A percentile compares a stretch with the other conserved stretches of the same genome.
phyloP scores from a whole-genome alignment of 2,797 vertebrate species.

The Nyctalus aviator region DNA sequence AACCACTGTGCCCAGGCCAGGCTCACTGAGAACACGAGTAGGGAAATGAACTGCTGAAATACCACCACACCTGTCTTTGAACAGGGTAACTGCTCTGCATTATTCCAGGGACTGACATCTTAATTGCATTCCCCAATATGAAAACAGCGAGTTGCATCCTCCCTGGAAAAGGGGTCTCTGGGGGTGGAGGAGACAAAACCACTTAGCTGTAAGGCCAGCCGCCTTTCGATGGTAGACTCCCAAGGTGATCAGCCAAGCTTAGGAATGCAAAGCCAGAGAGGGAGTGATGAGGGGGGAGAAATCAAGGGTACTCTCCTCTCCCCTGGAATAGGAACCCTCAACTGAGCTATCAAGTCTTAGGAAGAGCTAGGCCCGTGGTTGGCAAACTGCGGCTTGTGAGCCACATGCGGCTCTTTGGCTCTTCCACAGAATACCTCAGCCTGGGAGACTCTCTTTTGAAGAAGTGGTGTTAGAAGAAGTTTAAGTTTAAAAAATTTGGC shows the following conservation, averaged over 20 bases:
- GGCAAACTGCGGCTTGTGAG: too few species aligned
- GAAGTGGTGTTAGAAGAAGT: too few species aligned
- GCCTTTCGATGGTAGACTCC: background rate
- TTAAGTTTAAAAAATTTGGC: too few species aligned
- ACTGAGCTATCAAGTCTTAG: slow-evolving; percentile 41
- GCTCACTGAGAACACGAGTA: background rate
- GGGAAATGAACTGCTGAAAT: background rate
- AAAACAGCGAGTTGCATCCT: slow-evolving; percentile 15
- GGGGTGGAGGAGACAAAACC: background rate
- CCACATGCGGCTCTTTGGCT: too few species aligned
- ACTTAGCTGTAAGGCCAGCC: background rate
- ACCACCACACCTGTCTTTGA: background rate
- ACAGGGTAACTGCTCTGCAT: background rate
- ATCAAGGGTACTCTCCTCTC: background rate
- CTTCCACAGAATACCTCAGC: too few species aligned
- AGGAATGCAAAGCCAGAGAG: background rate
- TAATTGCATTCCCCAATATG: background rate
- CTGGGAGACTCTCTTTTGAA: too few species aligned
- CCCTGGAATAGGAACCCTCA: background rate
- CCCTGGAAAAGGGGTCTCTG: background rate
- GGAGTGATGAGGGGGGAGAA: background rate
- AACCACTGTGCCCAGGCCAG: background rate
- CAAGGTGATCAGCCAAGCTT: background rate
- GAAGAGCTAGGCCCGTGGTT: background rate
- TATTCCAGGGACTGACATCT: background rate